Percentiles rank a stretch among this genome's conserved stretches.
phyloP scores from a whole-genome alignment of 2,797 vertebrate species.

The Danio choprae region DNA sequence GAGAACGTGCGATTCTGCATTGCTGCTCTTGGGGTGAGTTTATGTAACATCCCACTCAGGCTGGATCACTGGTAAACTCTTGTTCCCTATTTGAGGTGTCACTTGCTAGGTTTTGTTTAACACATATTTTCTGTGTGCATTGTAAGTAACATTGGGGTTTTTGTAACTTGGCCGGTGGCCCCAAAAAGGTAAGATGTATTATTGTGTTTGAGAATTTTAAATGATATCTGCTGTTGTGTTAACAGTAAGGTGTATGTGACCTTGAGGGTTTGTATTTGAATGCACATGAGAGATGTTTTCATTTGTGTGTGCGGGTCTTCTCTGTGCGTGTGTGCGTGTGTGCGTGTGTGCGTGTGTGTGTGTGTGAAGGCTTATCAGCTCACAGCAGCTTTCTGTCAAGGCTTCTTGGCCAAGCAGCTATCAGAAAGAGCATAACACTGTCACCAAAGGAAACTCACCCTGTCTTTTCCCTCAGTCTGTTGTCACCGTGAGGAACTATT shows the following conservation, averaged over 20 bases:
- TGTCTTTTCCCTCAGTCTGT: conserved; percentile 25
- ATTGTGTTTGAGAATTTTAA: conserved; percentile 34
- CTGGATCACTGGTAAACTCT: neutral
- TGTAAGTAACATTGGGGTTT: neutral
- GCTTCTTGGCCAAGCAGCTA: conserved; percentile 47
- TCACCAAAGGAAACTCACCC: conserved; percentile 34
- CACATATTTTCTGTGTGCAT: neutral
- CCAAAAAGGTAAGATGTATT: conserved; percentile 48
- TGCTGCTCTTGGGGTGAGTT: neutral
- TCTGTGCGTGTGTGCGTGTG: conserved; percentile 7
- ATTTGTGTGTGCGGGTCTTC: conserved; percentile 9
- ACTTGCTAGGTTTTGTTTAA: neutral
- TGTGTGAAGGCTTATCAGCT: conserved; percentile 60
- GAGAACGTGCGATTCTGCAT: conserved; percentile 37
- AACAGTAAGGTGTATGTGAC: neutral
- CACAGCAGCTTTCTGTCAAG: conserved; percentile 51
- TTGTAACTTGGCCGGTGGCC: neutral
- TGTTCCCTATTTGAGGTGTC: neutral
- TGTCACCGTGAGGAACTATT: conserved; percentile 32
- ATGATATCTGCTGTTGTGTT: neutral
- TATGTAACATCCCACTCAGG: neutral
- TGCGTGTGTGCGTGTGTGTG: neutral
- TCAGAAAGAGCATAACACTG: conserved; percentile 51
- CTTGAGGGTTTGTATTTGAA: conserved; percentile 2
- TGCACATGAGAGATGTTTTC: conserved; percentile 6